Conservation (phyloP, 2,113 vertebrate species). For the Polypterus senegalus region DNA sequence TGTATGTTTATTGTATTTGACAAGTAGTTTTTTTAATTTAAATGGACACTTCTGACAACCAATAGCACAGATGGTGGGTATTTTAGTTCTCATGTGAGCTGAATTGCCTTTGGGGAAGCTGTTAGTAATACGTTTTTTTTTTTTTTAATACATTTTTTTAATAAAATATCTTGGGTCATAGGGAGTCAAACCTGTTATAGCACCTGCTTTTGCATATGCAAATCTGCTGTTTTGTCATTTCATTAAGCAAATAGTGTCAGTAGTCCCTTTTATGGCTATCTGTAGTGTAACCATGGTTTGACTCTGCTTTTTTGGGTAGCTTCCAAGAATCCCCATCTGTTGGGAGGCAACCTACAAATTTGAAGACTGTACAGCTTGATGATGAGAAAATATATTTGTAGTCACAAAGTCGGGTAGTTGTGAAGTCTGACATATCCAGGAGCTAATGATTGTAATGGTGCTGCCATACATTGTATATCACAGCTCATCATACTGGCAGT, state of each 20-base stretch:
- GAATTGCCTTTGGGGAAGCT: slow-evolving; percentile 69
- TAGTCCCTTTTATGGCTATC: slow-evolving; percentile 56
- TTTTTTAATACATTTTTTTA: slow-evolving; percentile 12
- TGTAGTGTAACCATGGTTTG: slow-evolving; percentile 38
- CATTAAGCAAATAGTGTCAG: slow-evolving; percentile 63
- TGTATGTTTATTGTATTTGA: slow-evolving; percentile 66
- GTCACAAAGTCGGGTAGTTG: slow-evolving; percentile 58
- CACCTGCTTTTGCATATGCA: slow-evolving; percentile 86
- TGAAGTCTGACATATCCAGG: slow-evolving; percentile 67
- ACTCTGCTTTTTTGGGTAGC: slow-evolving; percentile 50
- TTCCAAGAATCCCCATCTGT: slow-evolving; percentile 22
- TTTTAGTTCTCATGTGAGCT: slow-evolving; percentile 67
- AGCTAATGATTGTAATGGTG: slow-evolving; percentile 63
- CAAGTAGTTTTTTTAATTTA: slow-evolving; percentile 72
- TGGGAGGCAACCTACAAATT: slow-evolving; percentile 51
- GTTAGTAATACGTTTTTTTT: slow-evolving; percentile 70
- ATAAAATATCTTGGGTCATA: slow-evolving; percentile 62
- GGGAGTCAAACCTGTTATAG: slow-evolving; percentile 84
- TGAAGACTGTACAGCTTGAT: slow-evolving; percentile 38
- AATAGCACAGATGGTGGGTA: slow-evolving; percentile 71
- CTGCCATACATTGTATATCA: slow-evolving; percentile 51
- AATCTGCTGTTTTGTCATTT: slow-evolving; percentile 91
- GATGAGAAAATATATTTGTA: slow-evolving; percentile 59
- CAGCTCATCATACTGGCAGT: slow-evolving; percentile 78
- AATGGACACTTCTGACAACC: slow-evolving; percentile 74